Conservation (phyloP, 2,113 vertebrate species). For the Antennarius striatus region DNA sequence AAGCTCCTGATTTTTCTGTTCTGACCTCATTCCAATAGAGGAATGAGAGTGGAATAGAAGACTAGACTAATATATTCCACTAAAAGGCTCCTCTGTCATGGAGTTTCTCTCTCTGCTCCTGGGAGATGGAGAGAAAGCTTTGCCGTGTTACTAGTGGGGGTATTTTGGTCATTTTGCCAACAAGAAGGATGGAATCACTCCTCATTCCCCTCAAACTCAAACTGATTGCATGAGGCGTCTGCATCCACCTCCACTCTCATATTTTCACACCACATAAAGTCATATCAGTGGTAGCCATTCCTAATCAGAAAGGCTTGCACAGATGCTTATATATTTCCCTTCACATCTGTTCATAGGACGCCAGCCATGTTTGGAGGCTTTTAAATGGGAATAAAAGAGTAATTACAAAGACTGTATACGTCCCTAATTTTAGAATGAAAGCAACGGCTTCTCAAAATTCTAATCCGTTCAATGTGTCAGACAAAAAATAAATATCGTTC, state of each 20-base stretch:
- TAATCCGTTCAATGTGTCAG: background rate
- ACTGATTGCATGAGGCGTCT: background rate
- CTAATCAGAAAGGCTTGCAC: slow-evolving; percentile 7
- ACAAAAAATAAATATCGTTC: no score
- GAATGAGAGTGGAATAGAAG: background rate
- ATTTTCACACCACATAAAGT: slow-evolving; percentile 16
- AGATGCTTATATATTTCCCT: background rate
- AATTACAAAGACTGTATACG: slow-evolving; percentile 14
- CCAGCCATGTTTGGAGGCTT: background rate
- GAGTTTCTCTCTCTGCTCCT: background rate
- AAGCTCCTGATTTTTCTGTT: no score
- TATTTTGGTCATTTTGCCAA: background rate
- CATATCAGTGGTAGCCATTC: background rate
- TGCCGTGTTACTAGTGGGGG: background rate
- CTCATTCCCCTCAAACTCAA: no score
- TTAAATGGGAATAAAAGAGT: background rate
- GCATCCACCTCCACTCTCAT: background rate
- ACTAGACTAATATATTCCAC: background rate
- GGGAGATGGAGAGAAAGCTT: background rate
- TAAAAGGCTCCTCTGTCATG: background rate
- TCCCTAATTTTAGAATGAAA: background rate
- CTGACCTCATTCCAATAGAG: background rate
- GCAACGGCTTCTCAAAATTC: background rate
- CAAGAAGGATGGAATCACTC: no score
- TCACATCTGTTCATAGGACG: background rate